Percentiles rank a stretch among this genome's conserved stretches.
phyloP scores from a whole-genome alignment of 2,797 vertebrate species.

The Arremon aurantiirostris region DNA sequence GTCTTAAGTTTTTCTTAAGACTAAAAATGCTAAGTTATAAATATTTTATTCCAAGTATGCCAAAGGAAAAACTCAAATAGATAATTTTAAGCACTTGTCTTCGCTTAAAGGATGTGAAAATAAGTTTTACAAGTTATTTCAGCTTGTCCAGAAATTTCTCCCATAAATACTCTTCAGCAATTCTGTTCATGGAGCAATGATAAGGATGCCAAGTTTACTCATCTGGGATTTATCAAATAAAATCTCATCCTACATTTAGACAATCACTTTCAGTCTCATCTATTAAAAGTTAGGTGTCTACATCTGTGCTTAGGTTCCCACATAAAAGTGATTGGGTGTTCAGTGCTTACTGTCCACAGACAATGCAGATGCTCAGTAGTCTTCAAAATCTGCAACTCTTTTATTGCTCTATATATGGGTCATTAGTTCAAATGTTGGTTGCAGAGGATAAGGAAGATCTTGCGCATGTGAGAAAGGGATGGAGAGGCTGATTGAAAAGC shows the following conservation, averaged over 20 bases:
- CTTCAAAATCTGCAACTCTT: neutral
- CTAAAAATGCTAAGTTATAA: neutral
- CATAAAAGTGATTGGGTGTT: neutral
- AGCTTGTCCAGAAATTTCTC: neutral
- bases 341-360: neutral
- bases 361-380: neutral
- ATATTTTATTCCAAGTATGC: neutral
- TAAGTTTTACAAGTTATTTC: slow-evolving; percentile 6
- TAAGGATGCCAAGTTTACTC: neutral
- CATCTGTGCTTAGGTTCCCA: neutral
- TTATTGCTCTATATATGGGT: neutral
- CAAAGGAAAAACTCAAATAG: neutral
- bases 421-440: neutral
- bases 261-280: neutral
- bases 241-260: neutral
- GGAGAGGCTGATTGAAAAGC: neutral
- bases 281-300: neutral
- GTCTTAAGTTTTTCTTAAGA: neutral
- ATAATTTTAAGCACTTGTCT: neutral
- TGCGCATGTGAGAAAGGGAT: neutral
- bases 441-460: neutral
- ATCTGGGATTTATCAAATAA: slow-evolving; percentile 16
- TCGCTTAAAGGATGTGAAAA: neutral
- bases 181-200: neutral
- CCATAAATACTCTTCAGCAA: neutral